Evolutionary conservation across 2,888 invertebrate species (phyloP).

Genomic region (Eristalis tenax): DNA sequence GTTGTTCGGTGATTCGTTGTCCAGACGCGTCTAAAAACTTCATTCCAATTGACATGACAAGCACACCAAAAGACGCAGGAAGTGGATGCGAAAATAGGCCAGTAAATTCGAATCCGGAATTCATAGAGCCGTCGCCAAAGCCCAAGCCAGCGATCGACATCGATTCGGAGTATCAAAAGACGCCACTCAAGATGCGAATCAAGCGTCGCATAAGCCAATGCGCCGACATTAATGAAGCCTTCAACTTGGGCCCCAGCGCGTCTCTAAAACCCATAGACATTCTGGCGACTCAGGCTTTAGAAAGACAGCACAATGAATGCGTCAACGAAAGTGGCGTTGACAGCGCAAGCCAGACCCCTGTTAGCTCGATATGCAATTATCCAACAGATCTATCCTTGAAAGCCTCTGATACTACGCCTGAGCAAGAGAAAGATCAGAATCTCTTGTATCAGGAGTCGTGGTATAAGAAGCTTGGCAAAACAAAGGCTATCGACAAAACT

Average conservation of each 20-base stretch:
- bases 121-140: constrained; percentile 22
- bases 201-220: constrained; percentile 43
- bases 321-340: not conserved
- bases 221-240: constrained; percentile 29
- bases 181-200: constrained; percentile 26
- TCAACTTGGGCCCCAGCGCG: constrained; percentile 9
- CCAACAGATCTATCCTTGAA: too few species aligned
- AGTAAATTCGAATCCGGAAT: not conserved
- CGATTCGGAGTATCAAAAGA: constrained; percentile 15
- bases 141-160: not conserved
- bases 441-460: constrained; percentile 31
- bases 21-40: not conserved
- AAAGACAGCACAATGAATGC: not conserved
- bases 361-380: not conserved
- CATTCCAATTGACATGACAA: not conserved
- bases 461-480: constrained; percentile 33
- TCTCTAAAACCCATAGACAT: not conserved
- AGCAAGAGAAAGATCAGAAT: constrained; percentile 31
- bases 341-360: not conserved
- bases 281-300: not conserved
- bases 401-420: not conserved
- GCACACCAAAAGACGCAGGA: not conserved
- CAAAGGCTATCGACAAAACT: constrained; percentile 18
- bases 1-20: not conserved
- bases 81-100: not conserved